These are phyloP conservation scores for Laothoe populi DNA, from an alignment of 2,888 invertebrate species.

Conservation along the genomic window DNA sequence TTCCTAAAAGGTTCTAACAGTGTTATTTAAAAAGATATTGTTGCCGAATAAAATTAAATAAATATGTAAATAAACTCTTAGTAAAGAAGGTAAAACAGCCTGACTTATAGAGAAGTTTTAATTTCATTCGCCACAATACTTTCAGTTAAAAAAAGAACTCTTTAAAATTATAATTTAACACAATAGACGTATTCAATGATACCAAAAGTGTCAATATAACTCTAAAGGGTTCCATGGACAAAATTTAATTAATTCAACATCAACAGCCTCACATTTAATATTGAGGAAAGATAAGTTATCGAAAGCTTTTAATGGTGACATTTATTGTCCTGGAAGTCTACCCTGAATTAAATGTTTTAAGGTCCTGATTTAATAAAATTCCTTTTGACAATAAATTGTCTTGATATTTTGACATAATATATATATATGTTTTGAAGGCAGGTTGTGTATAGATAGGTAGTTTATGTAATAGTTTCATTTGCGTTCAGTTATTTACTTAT, in stretches of 20 bases:
- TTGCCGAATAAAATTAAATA: too few relatives aligned
- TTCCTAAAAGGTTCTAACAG: too few relatives aligned
- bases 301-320: slow-evolving; percentile 71
- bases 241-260: slow-evolving; percentile 59
- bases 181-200: slow-evolving; percentile 7
- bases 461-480: too few relatives aligned
- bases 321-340: slow-evolving; percentile 45
- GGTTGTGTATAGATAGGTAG: too few relatives aligned
- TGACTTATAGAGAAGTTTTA: too few relatives aligned
- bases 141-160: neutral
- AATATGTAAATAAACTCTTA: too few relatives aligned
- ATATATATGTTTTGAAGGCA: too few relatives aligned
- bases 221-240: slow-evolving; percentile 18
- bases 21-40: too few relatives aligned
- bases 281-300: slow-evolving; percentile 39
- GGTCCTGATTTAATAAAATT: neutral
- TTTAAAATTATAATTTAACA: neutral
- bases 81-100: too few relatives aligned
- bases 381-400: too few relatives aligned
- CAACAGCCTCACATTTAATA: slow-evolving; percentile 38
- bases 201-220: slow-evolving; percentile 50
- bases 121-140: neutral
- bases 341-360: slow-evolving; percentile 7
- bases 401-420: too few relatives aligned
- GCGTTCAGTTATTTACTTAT: too few relatives aligned